Evolutionary conservation across 2,797 vertebrate genomes (phyloP).

Genomic region (Cyclura pinguis): DNA sequence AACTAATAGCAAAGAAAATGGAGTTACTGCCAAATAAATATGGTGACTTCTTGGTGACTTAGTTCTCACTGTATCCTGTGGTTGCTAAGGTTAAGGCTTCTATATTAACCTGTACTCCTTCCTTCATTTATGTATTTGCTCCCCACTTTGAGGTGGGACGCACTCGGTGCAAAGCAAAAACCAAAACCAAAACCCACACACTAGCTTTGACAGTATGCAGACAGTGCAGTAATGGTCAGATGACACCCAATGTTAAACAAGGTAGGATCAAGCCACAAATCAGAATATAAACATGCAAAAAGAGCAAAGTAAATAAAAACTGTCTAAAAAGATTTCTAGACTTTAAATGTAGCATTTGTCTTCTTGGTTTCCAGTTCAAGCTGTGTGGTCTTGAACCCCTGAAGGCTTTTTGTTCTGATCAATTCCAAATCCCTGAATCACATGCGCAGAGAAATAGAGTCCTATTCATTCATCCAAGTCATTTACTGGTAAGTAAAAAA

Average conservation of each 20-base stretch:
- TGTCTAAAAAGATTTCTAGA: neutral
- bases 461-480: neutral
- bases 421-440: neutral
- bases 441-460: neutral
- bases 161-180: neutral
- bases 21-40: neutral
- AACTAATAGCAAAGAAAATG: neutral
- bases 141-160: neutral
- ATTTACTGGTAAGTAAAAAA: neutral
- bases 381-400: neutral
- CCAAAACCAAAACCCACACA: neutral
- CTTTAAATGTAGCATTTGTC: neutral
- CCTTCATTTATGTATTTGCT: neutral
- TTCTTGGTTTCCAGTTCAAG: slow-evolving; percentile 41
- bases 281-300: neutral
- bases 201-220: neutral
- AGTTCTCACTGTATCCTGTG: neutral
- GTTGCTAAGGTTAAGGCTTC: neutral
- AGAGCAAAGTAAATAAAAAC: neutral
- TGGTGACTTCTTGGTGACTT: neutral
- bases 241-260: neutral
- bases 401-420: neutral
- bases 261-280: neutral
- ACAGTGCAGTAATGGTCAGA: neutral
- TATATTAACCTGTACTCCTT: neutral